phyloP scores from a whole-genome alignment of 1,140 invertebrate genomes.

The Drosophila micromelanica region DNA sequence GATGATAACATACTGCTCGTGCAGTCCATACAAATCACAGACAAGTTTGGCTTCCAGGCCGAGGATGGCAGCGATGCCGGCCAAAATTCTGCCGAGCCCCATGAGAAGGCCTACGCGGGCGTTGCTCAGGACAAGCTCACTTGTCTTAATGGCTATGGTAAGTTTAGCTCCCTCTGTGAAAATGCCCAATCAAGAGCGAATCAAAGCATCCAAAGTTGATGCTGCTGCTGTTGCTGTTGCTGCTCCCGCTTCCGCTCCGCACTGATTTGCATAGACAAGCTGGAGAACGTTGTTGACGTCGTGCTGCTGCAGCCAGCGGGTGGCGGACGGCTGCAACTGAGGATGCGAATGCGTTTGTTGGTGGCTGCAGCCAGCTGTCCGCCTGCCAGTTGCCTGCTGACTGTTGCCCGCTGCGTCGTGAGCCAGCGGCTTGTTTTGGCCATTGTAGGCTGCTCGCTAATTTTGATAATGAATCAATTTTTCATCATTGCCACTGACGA shows the following conservation, averaged over 20 bases:
- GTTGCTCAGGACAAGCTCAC: conserved; percentile 80
- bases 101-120: conserved; percentile 79
- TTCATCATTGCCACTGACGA: conserved; percentile 73
- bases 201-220: conserved; percentile 44
- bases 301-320: conserved; percentile 57
- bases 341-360: conserved; percentile 32
- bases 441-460: conserved; percentile 74
- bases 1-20: conserved; percentile 94
- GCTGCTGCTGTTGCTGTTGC: conserved; percentile 9
- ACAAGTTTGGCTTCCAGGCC: conserved; percentile 93
- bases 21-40: conserved; percentile 95
- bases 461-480: conserved; percentile 83
- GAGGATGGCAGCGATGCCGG: conserved; percentile 79
- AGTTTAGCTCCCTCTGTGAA: conserved; percentile 70
- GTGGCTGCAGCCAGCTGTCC: conserved; percentile 17
- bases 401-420: conserved; percentile 52
- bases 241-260: conserved; percentile 7
- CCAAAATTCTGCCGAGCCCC: conserved; percentile 51
- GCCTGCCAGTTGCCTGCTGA: conserved; percentile 38
- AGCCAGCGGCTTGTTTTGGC: conserved; percentile 72
- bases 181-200: conserved; percentile 77
- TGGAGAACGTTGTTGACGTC: conserved; percentile 44
- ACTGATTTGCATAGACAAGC: conserved; percentile 78
- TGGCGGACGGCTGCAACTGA: conserved; percentile 26
- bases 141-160: conserved; percentile 84